Evolutionary conservation across 2,113 vertebrate genomes (phyloP), one percentile per base, ranked within the genome.

Genomic region (Cnemophilus loriae): DNA sequence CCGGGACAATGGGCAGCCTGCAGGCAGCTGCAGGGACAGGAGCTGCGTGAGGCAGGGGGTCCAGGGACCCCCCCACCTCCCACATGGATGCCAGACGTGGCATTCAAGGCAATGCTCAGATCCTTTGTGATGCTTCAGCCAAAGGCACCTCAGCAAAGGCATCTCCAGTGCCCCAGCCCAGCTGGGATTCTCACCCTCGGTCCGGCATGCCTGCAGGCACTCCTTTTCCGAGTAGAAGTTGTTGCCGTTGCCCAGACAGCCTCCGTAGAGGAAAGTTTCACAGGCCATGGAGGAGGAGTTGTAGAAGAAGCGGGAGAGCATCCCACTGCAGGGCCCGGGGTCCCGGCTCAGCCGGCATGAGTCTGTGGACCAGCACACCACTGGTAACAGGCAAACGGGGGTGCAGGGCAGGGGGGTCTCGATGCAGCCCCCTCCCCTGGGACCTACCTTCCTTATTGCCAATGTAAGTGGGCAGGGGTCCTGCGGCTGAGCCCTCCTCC

Each of bases 141-240:
- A 57, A 19, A 84, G 64, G 50, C 46, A 21, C n/a, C 75, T 28
- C 70, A 17, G 65, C 32, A 57, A 19, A 84, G 64, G 50, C 46
- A 21, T 8, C 16, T 35, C 10, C 44, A 5, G 1, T 12, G 59
- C 30, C 30, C 26, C 1, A 0, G 13, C 16, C n/a, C n/a, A 1
- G 4, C 13, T 0, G 0, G 16, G 30, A 19, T 12, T 7, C 87
- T 98, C 90, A 99, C 99, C 99, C 90, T 99, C 98, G 0, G 98
- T 99, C 39, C 99, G 98, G 94, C 99, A 99, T 1, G 98, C 98
- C 98, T 99, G 99, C 63, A 99, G 97, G 89, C 99, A 99, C 13
- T 98, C 98, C 92, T 98, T 98, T 93, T 99, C 99, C 0, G 92
- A 97, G 22, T 13, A 5, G 70, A 99, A 99, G 96, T 99, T 99